Conservation (phyloP, 2,113 vertebrate genomes). For the Mus spicilegus region DNA sequence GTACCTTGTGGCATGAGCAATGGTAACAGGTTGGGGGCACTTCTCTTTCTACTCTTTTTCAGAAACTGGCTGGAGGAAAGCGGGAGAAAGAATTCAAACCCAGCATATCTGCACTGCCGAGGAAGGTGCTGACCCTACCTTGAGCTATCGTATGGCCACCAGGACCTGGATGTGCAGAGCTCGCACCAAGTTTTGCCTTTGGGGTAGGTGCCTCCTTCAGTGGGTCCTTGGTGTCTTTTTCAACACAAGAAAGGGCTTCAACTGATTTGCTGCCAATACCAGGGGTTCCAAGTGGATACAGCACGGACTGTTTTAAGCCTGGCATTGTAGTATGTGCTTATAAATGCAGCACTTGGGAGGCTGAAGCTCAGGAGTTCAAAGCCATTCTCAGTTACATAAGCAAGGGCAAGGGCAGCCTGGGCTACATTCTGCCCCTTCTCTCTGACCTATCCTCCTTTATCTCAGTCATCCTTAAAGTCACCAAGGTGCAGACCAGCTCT, state of each 20-base stretch:
- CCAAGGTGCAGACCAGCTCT: not conserved
- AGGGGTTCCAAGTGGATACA: not conserved
- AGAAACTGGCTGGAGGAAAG: not conserved
- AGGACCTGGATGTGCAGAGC: not conserved
- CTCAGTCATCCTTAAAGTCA: not conserved
- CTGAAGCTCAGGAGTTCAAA: not conserved
- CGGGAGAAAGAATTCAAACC: not conserved
- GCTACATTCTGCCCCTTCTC: not conserved
- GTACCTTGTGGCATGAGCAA: no score
- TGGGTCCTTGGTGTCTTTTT: not conserved
- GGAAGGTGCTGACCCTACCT: not conserved
- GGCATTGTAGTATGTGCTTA: not conserved
- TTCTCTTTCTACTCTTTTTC: not conserved
- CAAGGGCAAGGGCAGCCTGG: not conserved
- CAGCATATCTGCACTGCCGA: not conserved
- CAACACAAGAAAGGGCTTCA: not conserved
- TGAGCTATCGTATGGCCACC: not conserved
- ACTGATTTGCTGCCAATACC: not conserved
- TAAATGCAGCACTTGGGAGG: not conserved
- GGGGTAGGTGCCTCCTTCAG: not conserved
- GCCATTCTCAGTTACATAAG: not conserved
- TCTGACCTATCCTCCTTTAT: not conserved
- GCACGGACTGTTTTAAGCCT: not conserved
- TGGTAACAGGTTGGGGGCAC: accelerated
- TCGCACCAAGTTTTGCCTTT: not conserved